Conservation (phyloP, 1,140 invertebrate species). For the Bathynomus jamesi region DNA sequence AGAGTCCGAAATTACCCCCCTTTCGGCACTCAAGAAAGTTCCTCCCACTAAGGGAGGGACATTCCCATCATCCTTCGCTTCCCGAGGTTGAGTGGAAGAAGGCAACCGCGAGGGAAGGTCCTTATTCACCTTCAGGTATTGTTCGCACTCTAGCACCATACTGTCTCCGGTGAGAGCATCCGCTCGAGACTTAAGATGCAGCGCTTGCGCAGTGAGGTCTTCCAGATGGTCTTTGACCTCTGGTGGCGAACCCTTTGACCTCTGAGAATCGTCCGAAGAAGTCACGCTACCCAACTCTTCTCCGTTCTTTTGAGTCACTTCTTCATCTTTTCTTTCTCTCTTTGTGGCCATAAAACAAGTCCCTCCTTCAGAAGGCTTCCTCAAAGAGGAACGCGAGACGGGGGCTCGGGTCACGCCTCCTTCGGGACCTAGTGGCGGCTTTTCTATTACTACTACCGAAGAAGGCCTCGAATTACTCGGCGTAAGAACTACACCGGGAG, state of each 20-base stretch:
- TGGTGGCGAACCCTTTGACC: too few relatives aligned
- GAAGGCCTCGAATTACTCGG: neutral
- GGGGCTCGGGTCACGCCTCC: neutral
- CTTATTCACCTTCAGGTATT: neutral
- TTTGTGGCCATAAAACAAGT: neutral
- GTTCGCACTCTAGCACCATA: neutral
- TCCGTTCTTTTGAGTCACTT: neutral
- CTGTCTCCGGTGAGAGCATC: neutral
- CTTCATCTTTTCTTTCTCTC: neutral
- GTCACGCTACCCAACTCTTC: neutral
- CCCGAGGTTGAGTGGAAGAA: neutral
- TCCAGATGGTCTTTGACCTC: neutral
- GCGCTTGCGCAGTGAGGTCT: neutral
- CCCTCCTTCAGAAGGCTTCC: neutral
- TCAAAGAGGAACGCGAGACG: neutral
- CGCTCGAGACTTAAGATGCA: neutral
- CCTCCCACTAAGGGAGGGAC: neutral
- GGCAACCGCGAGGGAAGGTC: neutral
- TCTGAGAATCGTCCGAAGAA: neutral
- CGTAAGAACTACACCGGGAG: neutral
- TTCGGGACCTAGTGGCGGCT: neutral
- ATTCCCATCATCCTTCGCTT: neutral
- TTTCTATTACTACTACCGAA: neutral
- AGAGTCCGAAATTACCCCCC: neutral
- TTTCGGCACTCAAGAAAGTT: neutral